Percentiles rank a stretch among this genome's conserved stretches.
Evolutionary conservation across 2,888 invertebrate species (phyloP).

Genomic region (Liopterus haemorrhoidalis): DNA sequence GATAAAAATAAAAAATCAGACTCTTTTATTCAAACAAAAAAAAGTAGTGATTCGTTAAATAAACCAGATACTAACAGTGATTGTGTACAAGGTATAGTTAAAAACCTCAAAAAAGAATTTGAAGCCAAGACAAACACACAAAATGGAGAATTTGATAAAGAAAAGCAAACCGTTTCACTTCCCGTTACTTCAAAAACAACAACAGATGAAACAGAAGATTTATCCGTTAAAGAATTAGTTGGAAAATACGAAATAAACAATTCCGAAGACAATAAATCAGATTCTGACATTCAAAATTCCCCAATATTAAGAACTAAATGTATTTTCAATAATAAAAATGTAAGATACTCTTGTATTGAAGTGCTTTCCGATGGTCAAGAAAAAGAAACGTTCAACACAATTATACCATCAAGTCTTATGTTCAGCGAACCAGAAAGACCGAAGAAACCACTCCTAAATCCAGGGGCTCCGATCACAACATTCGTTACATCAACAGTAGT

Average conservation of each 20-base stretch:
- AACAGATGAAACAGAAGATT: slow-evolving; percentile 49
- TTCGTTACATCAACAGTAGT: slow-evolving; percentile 63
- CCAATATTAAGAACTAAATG: slow-evolving; percentile 8
- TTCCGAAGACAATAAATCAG: slow-evolving; percentile 11
- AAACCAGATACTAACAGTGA: slow-evolving; percentile 39
- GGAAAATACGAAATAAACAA: slow-evolving; percentile 59
- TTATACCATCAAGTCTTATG: no score
- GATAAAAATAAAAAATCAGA: slow-evolving; percentile 44
- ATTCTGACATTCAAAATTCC: slow-evolving; percentile 9
- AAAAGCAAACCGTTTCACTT: slow-evolving; percentile 29
- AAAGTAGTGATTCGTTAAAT: slow-evolving; percentile 42
- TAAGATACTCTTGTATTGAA: slow-evolving; percentile 42
- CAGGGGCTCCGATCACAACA: slow-evolving; percentile 44
- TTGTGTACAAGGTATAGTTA: slow-evolving; percentile 62
- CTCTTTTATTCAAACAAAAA: slow-evolving; percentile 38
- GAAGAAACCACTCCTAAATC: slow-evolving; percentile 46
- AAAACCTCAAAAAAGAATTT: slow-evolving; percentile 81
- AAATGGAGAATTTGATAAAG: slow-evolving; percentile 34
- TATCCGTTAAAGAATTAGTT: slow-evolving; percentile 69
- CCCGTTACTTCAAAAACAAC: slow-evolving; percentile 35
- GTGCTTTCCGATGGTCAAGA: slow-evolving; percentile 9
- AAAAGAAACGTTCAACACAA: no score
- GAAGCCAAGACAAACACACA: slow-evolving; percentile 64
- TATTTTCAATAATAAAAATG: slow-evolving; percentile 19
- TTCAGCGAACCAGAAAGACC: slow-evolving; percentile 8